phyloP scores from a whole-genome alignment of 2,888 invertebrate genomes.

The Lamellibrachia satsuma region DNA sequence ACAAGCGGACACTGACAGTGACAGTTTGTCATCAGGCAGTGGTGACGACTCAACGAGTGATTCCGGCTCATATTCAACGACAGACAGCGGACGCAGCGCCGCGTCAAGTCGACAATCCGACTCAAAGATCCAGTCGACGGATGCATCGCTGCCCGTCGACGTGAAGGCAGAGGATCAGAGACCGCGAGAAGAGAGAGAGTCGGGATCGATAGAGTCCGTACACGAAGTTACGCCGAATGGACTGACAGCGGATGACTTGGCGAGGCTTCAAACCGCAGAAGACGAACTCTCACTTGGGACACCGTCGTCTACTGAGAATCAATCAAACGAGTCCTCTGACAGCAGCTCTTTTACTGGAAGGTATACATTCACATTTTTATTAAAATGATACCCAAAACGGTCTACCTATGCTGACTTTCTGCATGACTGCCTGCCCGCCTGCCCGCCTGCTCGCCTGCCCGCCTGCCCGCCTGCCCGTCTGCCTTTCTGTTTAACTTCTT shows the following conservation, averaged over 20 bases:
- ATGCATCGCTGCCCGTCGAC: neutral
- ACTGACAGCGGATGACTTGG: neutral
- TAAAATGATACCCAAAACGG: neutral
- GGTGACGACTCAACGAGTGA: neutral
- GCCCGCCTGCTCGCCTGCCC: neutral
- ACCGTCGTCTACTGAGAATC: neutral
- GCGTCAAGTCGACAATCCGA: neutral
- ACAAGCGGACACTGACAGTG: neutral
- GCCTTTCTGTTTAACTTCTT: neutral
- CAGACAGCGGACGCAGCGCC: neutral
- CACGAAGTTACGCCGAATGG: neutral
- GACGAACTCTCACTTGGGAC: neutral
- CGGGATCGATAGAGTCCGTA: neutral
- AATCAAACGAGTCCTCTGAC: neutral
- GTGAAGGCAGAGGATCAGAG: neutral
- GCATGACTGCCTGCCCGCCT: neutral
- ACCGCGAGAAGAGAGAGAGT: neutral
- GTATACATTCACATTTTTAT: neutral
- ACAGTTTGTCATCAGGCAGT: neutral
- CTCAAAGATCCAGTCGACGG: neutral
- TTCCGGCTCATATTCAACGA: neutral
- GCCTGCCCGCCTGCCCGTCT: neutral
- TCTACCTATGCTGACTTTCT: neutral
- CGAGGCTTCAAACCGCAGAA: neutral
- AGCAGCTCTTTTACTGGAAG: slow-evolving; percentile 11